Percentiles rank a stretch among this genome's conserved stretches.
Conservation (phyloP, 2,888 invertebrate genomes). For the Caradrina clavipalpis region DNA sequence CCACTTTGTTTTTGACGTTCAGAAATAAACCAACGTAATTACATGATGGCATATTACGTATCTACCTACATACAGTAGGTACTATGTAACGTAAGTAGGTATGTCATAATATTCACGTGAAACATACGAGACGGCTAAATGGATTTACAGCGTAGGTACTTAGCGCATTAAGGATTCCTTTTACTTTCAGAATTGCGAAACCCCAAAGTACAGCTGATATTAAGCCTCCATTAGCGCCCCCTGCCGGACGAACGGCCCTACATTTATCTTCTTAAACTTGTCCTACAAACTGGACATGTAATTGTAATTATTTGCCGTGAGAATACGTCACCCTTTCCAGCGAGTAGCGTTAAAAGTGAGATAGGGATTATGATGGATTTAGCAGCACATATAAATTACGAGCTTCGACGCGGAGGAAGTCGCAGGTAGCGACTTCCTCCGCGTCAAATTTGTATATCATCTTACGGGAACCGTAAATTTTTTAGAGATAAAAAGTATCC, state of each 20-base stretch:
- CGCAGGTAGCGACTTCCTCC: too few species aligned
- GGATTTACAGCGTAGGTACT: conserved; percentile 52
- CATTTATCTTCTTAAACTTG: conserved; percentile 46
- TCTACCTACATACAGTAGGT: background rate
- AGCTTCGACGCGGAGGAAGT: too few species aligned
- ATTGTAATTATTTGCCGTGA: conserved; percentile 40
- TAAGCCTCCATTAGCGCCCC: conserved; percentile 57
- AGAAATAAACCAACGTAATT: background rate
- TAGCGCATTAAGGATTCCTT: conserved; percentile 62
- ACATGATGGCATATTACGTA: background rate
- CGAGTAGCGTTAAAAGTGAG: background rate
- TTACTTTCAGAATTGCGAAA: conserved; percentile 57
- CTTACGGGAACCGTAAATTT: too few species aligned
- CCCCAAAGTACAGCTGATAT: conserved; percentile 49
- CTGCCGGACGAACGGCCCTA: conserved; percentile 23
- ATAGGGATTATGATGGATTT: conserved; percentile 10
- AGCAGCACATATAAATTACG: too few species aligned
- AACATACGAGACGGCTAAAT: conserved; percentile 47
- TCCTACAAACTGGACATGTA: conserved; percentile 42
- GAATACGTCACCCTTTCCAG: conserved; percentile 22
- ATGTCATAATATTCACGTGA: conserved; percentile 46
- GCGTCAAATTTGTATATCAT: too few species aligned
- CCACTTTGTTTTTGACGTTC: conserved; percentile 4
- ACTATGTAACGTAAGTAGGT: conserved; percentile 5
- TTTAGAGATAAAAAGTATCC: too few species aligned